Percentiles rank a stretch among this genome's conserved stretches.
Evolutionary conservation across 2,113 vertebrate species (phyloP).

Genomic region (Litocranius walleri): DNA sequence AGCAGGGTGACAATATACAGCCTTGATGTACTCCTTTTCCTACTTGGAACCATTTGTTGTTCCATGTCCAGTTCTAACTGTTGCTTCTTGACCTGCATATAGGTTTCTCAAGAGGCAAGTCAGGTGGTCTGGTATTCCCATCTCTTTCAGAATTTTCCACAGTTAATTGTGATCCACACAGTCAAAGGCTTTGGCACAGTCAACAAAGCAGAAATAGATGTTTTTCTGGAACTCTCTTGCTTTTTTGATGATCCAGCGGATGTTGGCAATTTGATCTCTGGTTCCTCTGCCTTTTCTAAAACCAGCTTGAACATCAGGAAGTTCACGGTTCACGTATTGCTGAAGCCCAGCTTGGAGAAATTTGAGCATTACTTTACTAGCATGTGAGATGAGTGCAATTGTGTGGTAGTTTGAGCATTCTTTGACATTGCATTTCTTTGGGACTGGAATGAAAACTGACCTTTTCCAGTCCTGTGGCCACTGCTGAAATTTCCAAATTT

Average conservation of each 20-base stretch:
- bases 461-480: not conserved
- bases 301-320: not conserved
- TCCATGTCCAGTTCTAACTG: too few species aligned
- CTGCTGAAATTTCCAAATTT: too few species aligned
- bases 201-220: too few species aligned
- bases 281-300: not conserved
- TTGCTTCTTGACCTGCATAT: too few species aligned
- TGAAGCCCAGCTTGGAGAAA: not conserved
- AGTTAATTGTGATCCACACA: too few species aligned
- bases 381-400: not conserved
- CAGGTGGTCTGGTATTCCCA: too few species aligned
- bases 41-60: too few species aligned
- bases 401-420: not conserved
- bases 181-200: too few species aligned
- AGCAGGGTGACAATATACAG: too few species aligned
- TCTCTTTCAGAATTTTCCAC: too few species aligned
- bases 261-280: not conserved
- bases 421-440: not conserved
- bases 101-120: too few species aligned
- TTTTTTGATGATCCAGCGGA: rapidly evolving
- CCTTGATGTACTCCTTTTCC: rapidly evolving
- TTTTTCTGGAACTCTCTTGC: too few species aligned
- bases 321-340: rapidly evolving
- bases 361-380: not conserved
- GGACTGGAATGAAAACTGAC: not conserved